Percentiles rank a stretch among this genome's conserved stretches.
Evolutionary conservation across 1,140 invertebrate species (phyloP).

Genomic region (Drosophila pseudoobscura): DNA sequence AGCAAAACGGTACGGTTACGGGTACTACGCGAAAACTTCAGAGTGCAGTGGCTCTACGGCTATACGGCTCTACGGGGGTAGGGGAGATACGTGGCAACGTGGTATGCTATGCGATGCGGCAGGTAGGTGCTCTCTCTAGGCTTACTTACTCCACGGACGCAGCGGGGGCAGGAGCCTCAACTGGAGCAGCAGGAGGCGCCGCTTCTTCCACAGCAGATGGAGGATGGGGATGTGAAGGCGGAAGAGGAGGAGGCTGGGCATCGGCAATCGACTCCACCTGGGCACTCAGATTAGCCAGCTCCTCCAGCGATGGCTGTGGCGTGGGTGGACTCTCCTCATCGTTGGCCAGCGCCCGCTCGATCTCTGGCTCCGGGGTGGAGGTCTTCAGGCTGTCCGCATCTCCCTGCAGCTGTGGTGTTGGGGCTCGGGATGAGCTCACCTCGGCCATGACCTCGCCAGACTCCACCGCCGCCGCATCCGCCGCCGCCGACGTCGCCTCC

Average conservation of each 20-base stretch:
- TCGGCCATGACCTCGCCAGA: not conserved
- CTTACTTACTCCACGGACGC: slow-evolving; percentile 59
- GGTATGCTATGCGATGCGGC: slow-evolving; percentile 29
- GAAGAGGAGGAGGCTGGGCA: too few species aligned
- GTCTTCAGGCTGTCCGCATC: slow-evolving; percentile 78
- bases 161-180: slow-evolving; percentile 19
- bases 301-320: slow-evolving; percentile 74
- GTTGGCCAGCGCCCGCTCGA: slow-evolving; percentile 71
- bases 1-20: slow-evolving; percentile 35
- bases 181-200: slow-evolving; percentile 7
- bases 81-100: slow-evolving; percentile 4
- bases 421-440: slow-evolving; percentile 47
- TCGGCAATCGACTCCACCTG: slow-evolving; percentile 14
- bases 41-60: slow-evolving; percentile 46
- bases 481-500: not conserved
- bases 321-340: slow-evolving; percentile 71
- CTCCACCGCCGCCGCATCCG: not conserved
- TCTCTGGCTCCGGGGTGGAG: slow-evolving; percentile 78
- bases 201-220: not conserved
- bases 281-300: slow-evolving; percentile 62
- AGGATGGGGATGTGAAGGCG: too few species aligned
- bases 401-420: slow-evolving; percentile 50
- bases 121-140: slow-evolving; percentile 45
- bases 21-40: slow-evolving; percentile 36
- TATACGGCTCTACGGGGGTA: not conserved